These are phyloP conservation scores for Barbus barbus DNA, from an alignment of 2,113 vertebrate species.

Conservation along the genomic window DNA sequence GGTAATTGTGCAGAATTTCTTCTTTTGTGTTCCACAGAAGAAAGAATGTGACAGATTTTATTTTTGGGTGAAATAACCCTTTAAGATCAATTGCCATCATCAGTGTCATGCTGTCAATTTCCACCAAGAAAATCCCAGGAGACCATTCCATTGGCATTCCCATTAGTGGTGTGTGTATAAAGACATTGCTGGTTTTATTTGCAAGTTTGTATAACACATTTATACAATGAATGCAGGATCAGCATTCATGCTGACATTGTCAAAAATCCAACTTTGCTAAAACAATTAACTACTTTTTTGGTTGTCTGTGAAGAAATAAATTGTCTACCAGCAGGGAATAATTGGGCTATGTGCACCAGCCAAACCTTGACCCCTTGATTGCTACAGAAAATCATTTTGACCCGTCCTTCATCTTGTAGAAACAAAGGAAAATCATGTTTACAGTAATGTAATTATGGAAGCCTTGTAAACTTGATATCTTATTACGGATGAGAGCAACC, in stretches of 20 bases:
- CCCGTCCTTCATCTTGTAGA: background rate
- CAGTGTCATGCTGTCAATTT: no score
- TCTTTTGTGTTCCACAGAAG: no score
- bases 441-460: background rate
- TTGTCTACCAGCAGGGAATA: background rate
- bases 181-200: background rate
- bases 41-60: no score
- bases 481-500: background rate
- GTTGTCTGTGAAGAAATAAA: background rate
- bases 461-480: background rate
- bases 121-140: no score
- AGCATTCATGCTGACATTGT: background rate
- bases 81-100: no score
- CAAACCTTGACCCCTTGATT: background rate
- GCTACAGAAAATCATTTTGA: constrained; percentile 8
- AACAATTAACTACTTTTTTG: background rate
- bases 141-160: no score
- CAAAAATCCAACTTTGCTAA: background rate
- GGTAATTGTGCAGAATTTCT: no score
- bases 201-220: no score
- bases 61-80: no score
- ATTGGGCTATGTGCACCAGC: background rate
- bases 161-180: background rate
- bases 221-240: background rate
- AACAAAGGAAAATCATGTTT: constrained; percentile 11